phyloP scores from a whole-genome alignment of 2,888 invertebrate species.

The Andrena hattorfiana region DNA sequence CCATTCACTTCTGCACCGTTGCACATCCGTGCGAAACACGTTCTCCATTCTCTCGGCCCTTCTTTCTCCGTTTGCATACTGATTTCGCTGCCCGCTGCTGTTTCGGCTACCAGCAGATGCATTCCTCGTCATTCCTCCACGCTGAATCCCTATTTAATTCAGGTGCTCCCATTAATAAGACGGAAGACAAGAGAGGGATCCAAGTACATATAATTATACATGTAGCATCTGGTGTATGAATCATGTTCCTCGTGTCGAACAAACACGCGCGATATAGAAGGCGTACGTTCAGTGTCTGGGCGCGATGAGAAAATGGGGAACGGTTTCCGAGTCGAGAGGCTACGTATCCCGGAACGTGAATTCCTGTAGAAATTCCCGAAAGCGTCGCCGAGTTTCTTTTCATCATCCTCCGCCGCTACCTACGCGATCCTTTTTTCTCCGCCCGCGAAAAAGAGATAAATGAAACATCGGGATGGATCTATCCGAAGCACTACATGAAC shows the following conservation, averaged over 20 bases:
- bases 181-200: background rate
- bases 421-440: conserved; percentile 27
- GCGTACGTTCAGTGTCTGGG: too few species aligned
- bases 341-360: conserved; percentile 8
- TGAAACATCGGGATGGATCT: conserved; percentile 63
- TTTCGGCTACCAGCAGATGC: conserved; percentile 9
- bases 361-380: conserved; percentile 24
- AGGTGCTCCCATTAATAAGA: background rate
- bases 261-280: too few species aligned
- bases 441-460: conserved; percentile 57
- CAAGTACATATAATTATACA: background rate
- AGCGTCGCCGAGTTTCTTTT: conserved; percentile 35
- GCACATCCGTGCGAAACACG: conserved; percentile 44
- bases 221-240: too few species aligned
- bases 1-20: conserved; percentile 69
- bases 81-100: conserved; percentile 21
- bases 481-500: conserved; percentile 64
- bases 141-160: background rate
- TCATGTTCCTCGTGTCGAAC: too few species aligned
- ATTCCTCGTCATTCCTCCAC: too few species aligned
- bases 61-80: conserved; percentile 25
- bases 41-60: background rate
- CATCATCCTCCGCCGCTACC: conserved; percentile 26
- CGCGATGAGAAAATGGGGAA: background rate
- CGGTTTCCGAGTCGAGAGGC: background rate